A percentile compares a stretch with the other conserved stretches of the same genome.
These are phyloP conservation scores for Etheostoma cragini DNA, from an alignment of 2,113 vertebrate species.

Conservation along the genomic window DNA sequence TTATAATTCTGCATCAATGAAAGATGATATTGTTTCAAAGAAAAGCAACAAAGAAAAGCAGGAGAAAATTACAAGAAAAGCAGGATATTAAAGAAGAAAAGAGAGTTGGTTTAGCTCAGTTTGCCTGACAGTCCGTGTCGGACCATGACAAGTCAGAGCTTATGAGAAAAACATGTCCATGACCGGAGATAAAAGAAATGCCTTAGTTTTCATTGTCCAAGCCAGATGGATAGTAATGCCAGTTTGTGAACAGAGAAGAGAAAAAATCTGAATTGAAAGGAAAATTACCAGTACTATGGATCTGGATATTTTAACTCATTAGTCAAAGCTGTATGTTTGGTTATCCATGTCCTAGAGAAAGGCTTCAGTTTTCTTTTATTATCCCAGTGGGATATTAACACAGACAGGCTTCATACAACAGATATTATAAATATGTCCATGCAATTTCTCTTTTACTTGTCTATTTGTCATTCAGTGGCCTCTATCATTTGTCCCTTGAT, in stretches of 20 bases:
- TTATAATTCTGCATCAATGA: constrained; percentile 21
- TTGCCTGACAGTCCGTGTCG: constrained; percentile 65
- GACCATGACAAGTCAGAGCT: constrained; percentile 69
- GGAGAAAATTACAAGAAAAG: constrained; percentile 39
- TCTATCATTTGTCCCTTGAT: not conserved
- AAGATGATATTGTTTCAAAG: constrained; percentile 59
- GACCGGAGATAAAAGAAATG: constrained; percentile 69
- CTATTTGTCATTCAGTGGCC: not conserved
- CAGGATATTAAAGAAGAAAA: constrained; percentile 71
- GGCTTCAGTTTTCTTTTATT: constrained; percentile 11
- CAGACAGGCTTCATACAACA: not conserved
- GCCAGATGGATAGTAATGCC: constrained; percentile 63
- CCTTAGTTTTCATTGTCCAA: constrained; percentile 60
- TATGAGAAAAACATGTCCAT: constrained; percentile 71
- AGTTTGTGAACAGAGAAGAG: constrained; percentile 48
- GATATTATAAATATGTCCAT: no score
- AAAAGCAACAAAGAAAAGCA: constrained; percentile 27
- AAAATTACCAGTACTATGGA: constrained; percentile 30
- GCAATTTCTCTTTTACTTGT: not conserved
- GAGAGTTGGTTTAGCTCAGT: constrained; percentile 32
- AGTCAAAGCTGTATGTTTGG: constrained; percentile 13
- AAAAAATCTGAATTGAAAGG: constrained; percentile 30
- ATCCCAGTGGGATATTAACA: constrained; percentile 1
- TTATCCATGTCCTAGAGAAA: not conserved
- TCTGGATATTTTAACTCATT: constrained; percentile 3